These are phyloP conservation scores for Saccopteryx bilineata DNA, from an alignment of 2,113 vertebrate species.

Conservation along the genomic window DNA sequence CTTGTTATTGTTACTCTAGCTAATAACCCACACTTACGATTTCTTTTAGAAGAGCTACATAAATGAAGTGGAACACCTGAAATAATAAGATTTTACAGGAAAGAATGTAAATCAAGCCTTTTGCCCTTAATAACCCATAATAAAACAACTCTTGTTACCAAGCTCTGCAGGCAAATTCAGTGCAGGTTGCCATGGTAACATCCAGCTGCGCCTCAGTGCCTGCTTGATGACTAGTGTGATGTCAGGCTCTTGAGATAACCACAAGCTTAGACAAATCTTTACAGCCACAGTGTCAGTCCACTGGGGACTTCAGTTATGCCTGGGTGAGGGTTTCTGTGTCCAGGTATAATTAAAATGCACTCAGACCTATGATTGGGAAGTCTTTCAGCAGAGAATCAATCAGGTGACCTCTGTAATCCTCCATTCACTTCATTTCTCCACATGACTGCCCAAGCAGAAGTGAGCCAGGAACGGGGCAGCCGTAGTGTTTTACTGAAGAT, in stretches of 20 bases:
- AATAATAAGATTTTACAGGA: slow-evolving; percentile 76
- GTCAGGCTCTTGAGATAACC: slow-evolving; percentile 75
- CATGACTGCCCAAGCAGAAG: neutral
- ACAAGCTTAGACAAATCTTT: slow-evolving; percentile 70
- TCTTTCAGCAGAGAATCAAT: slow-evolving; percentile 58
- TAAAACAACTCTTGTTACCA: slow-evolving; percentile 77
- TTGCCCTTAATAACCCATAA: slow-evolving; percentile 80
- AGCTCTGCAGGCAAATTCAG: slow-evolving; percentile 26
- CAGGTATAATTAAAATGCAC: slow-evolving; percentile 72
- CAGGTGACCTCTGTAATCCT: slow-evolving; percentile 59
- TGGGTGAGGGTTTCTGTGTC: slow-evolving; percentile 30
- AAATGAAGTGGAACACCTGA: slow-evolving; percentile 43
- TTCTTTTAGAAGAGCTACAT: neutral
- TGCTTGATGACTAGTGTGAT: slow-evolving; percentile 80
- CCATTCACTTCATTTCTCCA: slow-evolving; percentile 53
- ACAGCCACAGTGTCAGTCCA: slow-evolving; percentile 34
- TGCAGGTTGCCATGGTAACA: slow-evolving; percentile 74
- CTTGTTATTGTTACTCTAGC: neutral
- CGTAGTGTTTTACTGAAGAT: neutral
- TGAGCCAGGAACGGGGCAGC: slow-evolving; percentile 13
- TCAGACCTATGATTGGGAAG: slow-evolving; percentile 53
- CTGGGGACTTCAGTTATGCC: slow-evolving; percentile 7
- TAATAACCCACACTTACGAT: neutral
- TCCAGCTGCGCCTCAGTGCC: slow-evolving; percentile 51
- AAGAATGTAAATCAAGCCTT: slow-evolving; percentile 76